Base-by-base conservation (phyloP, 37 sponge, comb jelly and placozoan genomes). In the Oopsacas minuta region DNA sequence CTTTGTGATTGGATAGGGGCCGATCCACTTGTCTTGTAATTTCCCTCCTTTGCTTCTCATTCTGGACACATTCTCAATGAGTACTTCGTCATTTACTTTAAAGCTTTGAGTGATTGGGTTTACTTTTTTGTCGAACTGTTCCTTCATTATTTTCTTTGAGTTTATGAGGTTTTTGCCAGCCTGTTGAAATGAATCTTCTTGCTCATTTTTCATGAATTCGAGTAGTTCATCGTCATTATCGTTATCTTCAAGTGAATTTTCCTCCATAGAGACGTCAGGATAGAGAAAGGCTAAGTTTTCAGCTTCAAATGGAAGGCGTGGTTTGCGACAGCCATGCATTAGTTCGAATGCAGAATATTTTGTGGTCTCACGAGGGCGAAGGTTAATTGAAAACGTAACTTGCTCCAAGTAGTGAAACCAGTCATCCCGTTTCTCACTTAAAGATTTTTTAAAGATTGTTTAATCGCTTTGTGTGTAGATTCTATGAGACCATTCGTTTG, bases 241-340 rank as follows among this genome's bases (percentile, higher is more conserved):
- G 5, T 61, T 34, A 34, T 61, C 75, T n/a, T 32, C 28, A 7
- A 12, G 22, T 12, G 75, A 10, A 3, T 10, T 61, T n/a, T n/a
- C n/a, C 75, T 25, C 32, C 17, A 12, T 61, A 10, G 1, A 3
- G 75, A 61, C 28, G 75, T 10, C 20, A 61, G 28, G 75, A 61
- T n/a, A n/a, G n/a, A n/a, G n/a, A n/a, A n/a, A n/a, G n/a, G n/a
- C n/a, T n/a, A n/a, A n/a, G n/a, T 61, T 61, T n/a, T 61, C 17
- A 20, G 75, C 75, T 34, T 61, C 32, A n/a, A 61, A 32, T 20
- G 75, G 75, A 20, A 61, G 75, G 7, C 75, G 75, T 25, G 75
- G 75, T 61, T 61, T 61, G 30, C 75, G 75, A 61, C 32, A 61
- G 7, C 75, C 75, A n/a, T 61, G 75, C 75, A 61, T 61, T n/a